These are phyloP conservation scores for Copidosoma aretas DNA, from an alignment of 2,888 invertebrate genomes.

Conservation along the genomic window DNA sequence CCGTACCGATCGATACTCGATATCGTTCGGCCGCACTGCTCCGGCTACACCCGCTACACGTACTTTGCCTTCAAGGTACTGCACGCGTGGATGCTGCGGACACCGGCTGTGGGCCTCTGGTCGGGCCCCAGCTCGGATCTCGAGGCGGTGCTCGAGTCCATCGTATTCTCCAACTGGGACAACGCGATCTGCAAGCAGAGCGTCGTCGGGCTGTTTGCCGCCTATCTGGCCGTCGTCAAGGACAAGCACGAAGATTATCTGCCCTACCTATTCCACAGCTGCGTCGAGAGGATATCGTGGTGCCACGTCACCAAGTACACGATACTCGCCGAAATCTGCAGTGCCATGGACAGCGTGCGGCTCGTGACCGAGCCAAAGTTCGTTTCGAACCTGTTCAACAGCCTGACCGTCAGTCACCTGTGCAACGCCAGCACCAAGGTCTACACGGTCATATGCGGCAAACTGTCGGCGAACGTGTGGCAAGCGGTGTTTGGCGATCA, in stretches of 20 bases:
- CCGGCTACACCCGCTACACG: conserved; percentile 66
- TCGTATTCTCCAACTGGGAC: conserved; percentile 70
- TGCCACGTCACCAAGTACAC: conserved; percentile 69
- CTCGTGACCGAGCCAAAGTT: conserved; percentile 44
- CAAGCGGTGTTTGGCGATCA: conserved; percentile 59
- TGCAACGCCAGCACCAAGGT: conserved; percentile 70
- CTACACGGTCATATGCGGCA: conserved; percentile 65
- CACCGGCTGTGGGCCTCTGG: conserved; percentile 59
- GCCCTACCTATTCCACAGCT: conserved; percentile 52
- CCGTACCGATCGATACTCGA: conserved; percentile 56
- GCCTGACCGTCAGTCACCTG: conserved; percentile 65
- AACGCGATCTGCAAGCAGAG: conserved; percentile 68
- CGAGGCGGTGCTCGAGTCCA: conserved; percentile 62
- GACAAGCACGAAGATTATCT: conserved; percentile 51
- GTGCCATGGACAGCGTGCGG: conserved; percentile 48
- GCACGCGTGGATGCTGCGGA: conserved; percentile 61
- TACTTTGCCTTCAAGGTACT: conserved; percentile 66
- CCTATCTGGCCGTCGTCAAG: conserved; percentile 57
- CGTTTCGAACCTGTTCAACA: conserved; percentile 51
- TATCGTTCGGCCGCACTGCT: conserved; percentile 60
- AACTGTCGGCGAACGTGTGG: conserved; percentile 64
- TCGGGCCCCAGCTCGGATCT: conserved; percentile 54
- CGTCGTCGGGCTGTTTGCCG: conserved; percentile 61
- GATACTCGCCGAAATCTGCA: conserved; percentile 66
- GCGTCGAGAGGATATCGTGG: conserved; percentile 61